phyloP scores from a whole-genome alignment of 2,797 vertebrate genomes.

The Tarsius wallacei region DNA sequence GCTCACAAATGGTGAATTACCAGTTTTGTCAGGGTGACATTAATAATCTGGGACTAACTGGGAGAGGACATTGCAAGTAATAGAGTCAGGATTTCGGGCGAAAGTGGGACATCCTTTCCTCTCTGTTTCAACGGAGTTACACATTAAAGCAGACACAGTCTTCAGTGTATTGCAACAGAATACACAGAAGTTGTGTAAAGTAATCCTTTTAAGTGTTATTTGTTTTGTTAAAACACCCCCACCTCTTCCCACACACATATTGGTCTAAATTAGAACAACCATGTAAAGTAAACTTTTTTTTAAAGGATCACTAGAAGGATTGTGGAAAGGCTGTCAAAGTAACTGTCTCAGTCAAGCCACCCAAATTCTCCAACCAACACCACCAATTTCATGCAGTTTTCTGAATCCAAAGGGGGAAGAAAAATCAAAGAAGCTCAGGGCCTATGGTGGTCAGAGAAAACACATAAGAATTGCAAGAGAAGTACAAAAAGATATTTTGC shows the following conservation, averaged over 20 bases:
- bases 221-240: not conserved
- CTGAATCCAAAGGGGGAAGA: not conserved
- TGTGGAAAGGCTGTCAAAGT: not conserved
- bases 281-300: not conserved
- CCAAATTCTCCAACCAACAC: not conserved
- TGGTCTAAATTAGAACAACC: not conserved
- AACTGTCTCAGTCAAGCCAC: not conserved
- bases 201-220: not conserved
- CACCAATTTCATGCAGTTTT: not conserved
- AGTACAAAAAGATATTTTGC: not conserved
- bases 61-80: not conserved
- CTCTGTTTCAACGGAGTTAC: not conserved
- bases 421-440: not conserved
- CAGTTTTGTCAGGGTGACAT: not conserved
- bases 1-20: not conserved
- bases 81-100: not conserved
- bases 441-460: not conserved
- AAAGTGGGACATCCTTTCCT: not conserved
- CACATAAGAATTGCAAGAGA: not conserved
- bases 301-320: not conserved
- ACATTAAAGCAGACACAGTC: constrained; percentile 2
- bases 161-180: not conserved
- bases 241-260: rapidly evolving
- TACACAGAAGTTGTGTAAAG: not conserved
- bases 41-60: not conserved